These are phyloP conservation scores for Alviniconcha marisindica DNA, from an alignment of 1,140 invertebrate species.

Conservation along the genomic window DNA sequence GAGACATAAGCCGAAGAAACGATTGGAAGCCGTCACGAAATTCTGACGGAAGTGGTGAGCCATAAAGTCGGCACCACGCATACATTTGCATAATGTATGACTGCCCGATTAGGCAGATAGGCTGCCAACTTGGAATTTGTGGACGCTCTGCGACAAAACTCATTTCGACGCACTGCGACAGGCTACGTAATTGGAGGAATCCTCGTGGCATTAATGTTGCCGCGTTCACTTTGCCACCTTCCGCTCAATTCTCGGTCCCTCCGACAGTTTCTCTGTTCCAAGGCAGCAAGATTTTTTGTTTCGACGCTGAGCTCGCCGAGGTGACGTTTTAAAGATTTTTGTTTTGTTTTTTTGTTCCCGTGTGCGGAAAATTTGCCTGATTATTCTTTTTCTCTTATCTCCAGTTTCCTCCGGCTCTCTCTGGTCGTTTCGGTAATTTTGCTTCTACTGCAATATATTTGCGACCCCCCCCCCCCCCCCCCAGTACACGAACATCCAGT, in stretches of 20 bases:
- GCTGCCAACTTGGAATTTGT: slow-evolving; percentile 23
- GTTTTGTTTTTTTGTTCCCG: no score
- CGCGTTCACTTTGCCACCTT: slow-evolving; percentile 9
- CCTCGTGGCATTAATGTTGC: slow-evolving; percentile 22
- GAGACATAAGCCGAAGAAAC: no score
- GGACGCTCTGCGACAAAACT: slow-evolving; percentile 17
- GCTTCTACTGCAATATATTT: no score
- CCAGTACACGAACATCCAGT: no score
- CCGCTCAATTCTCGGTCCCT: not conserved
- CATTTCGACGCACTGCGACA: slow-evolving; percentile 21
- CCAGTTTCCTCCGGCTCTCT: not conserved
- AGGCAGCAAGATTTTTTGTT: no score
- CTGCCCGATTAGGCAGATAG: slow-evolving; percentile 21
- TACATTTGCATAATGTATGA: slow-evolving; percentile 29
- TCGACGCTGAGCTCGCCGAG: no score
- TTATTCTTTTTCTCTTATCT: not conserved
- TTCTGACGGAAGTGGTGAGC: not conserved
- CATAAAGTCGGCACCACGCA: slow-evolving; percentile 27
- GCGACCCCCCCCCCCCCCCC: no score
- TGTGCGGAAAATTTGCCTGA: no score
- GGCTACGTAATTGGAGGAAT: slow-evolving; percentile 24
- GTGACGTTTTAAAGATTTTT: no score
- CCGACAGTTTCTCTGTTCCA: no score
- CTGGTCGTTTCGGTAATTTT: no score
- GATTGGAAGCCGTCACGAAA: no score